These are phyloP conservation scores for Centropyge bicolor DNA, from an alignment of 2,797 vertebrate genomes.

Conservation along the genomic window DNA sequence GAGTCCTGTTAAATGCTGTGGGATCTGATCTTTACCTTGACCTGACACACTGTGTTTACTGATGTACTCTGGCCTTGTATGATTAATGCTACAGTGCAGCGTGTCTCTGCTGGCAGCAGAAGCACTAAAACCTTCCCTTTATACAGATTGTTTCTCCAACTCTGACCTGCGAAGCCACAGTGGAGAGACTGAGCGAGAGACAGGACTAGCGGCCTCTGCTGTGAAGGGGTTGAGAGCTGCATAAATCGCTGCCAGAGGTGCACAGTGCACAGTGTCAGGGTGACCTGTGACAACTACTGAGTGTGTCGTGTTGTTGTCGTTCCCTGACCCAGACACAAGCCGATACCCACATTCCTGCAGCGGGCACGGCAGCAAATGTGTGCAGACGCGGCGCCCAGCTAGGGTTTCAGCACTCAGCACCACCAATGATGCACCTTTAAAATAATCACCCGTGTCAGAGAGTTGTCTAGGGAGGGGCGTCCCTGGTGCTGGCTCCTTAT, in stretches of 20 bases:
- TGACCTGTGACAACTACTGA: conserved; percentile 56
- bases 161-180: conserved; percentile 70
- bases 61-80: conserved; percentile 79
- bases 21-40: conserved; percentile 85
- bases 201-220: conserved; percentile 44
- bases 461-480: conserved; percentile 76
- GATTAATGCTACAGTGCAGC: conserved; percentile 76
- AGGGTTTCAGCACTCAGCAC: conserved; percentile 63
- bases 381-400: conserved; percentile 35
- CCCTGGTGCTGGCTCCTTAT: conserved; percentile 78
- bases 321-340: conserved; percentile 61
- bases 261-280: conserved; percentile 57
- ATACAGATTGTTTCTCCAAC: conserved; percentile 73
- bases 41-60: conserved; percentile 83
- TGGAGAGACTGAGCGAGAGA: conserved; percentile 53
- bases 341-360: conserved; percentile 67
- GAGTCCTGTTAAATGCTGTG: conserved; percentile 82
- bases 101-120: conserved; percentile 62
- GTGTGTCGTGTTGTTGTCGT: conserved; percentile 48
- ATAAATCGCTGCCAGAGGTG: conserved; percentile 63
- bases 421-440: conserved; percentile 82
- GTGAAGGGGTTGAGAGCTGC: conserved; percentile 43
- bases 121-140: conserved; percentile 73
- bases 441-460: conserved; percentile 82
- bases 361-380: conserved; percentile 27